These are phyloP conservation scores for Clarias batrachus DNA, from an alignment of 2,113 vertebrate genomes.

Conservation along the genomic window DNA sequence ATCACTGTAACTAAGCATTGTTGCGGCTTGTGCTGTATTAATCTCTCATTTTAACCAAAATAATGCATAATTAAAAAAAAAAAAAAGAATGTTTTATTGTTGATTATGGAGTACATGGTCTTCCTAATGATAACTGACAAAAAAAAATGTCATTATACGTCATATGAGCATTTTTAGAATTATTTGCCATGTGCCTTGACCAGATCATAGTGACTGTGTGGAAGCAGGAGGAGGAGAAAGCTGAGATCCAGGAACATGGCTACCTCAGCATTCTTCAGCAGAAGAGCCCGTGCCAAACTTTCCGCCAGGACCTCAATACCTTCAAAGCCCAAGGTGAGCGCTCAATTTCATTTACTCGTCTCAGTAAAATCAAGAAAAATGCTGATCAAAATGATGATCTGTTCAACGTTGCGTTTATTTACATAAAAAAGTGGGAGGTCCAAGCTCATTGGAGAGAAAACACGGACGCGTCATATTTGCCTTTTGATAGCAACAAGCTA, in stretches of 20 bases:
- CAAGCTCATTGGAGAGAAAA: background rate
- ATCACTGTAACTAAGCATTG: background rate
- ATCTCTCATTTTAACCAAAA: background rate
- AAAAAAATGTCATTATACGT: background rate
- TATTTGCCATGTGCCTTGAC: slow-evolving; percentile 7
- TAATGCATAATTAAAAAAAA: background rate
- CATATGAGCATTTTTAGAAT: background rate
- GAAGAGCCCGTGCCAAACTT: slow-evolving; percentile 78
- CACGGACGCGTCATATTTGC: background rate
- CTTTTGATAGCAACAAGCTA: background rate
- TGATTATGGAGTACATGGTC: background rate
- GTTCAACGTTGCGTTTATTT: background rate
- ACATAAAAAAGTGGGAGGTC: background rate
- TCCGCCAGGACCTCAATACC: slow-evolving; percentile 78
- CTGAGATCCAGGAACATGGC: slow-evolving; percentile 78
- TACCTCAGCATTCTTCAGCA: slow-evolving; percentile 83
- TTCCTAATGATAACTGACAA: background rate
- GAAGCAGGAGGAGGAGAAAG: slow-evolving; percentile 78
- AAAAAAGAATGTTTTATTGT: background rate
- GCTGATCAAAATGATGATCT: background rate
- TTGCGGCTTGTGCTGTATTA: background rate
- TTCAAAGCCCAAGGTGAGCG: slow-evolving; percentile 83
- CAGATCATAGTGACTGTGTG: slow-evolving; percentile 86
- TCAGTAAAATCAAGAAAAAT: background rate
- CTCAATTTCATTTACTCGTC: background rate